Percentiles rank a stretch among this genome's conserved stretches.
Evolutionary conservation across 2,797 vertebrate species (phyloP).

Genomic region (Enteromius trimaculatus): DNA sequence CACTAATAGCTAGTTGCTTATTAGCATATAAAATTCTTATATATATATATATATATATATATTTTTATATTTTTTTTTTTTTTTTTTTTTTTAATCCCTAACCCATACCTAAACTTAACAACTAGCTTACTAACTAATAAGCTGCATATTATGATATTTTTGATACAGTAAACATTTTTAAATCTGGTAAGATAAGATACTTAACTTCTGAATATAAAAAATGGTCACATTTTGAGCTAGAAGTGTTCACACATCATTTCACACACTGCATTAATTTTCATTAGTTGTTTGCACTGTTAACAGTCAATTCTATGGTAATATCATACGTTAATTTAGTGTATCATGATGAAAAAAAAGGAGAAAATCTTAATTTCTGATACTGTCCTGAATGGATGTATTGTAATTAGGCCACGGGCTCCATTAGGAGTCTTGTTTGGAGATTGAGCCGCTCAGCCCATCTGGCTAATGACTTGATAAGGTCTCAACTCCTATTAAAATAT

Average conservation of each 20-base stretch:
- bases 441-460: constrained; percentile 79
- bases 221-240: too few species aligned
- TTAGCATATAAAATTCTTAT: too few species aligned
- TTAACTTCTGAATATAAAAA: too few species aligned
- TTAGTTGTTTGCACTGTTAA: too few species aligned
- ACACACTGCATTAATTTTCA: too few species aligned
- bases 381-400: constrained; percentile 70
- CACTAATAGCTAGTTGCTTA: too few species aligned
- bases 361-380: constrained; percentile 60
- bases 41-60: too few species aligned
- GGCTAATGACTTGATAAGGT: constrained; percentile 79
- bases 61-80: too few species aligned
- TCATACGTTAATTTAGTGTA: neutral
- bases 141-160: neutral
- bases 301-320: neutral
- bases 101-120: neutral
- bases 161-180: too few species aligned
- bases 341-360: constrained; percentile 36
- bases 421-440: constrained; percentile 79
- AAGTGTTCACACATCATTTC: too few species aligned
- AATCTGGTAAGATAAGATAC: too few species aligned
- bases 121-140: neutral
- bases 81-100: neutral
- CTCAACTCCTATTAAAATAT: constrained; percentile 81
- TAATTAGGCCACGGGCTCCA: constrained; percentile 81